Percentiles rank a stretch among this genome's conserved stretches.
phyloP scores from a whole-genome alignment of 1,140 invertebrate species.

The Papilio xuthus region DNA sequence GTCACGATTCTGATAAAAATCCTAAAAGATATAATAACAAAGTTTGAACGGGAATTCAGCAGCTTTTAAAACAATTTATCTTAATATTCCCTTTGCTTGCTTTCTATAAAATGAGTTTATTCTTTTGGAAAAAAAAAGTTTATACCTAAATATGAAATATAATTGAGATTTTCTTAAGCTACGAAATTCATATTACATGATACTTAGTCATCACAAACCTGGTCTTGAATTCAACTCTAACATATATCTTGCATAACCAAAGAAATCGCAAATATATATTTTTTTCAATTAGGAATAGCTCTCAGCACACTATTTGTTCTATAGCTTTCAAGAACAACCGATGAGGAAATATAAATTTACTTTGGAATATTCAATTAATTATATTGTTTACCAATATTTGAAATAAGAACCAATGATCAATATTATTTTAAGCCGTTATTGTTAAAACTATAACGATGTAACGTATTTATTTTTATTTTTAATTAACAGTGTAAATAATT shows the following conservation, averaged over 20 bases:
- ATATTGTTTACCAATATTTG: background rate
- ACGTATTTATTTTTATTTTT: background rate
- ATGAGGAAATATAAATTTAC: background rate
- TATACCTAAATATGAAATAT: background rate
- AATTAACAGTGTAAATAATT: background rate
- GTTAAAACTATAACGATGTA: background rate
- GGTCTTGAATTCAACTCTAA: background rate
- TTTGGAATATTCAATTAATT: background rate
- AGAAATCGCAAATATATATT: background rate
- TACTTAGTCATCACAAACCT: background rate
- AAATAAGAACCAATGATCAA: background rate
- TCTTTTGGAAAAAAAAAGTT: constrained; percentile 23
- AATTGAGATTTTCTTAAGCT: background rate
- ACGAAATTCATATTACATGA: background rate
- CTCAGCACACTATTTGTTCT: background rate
- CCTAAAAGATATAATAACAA: constrained; percentile 24
- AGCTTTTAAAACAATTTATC: constrained; percentile 28
- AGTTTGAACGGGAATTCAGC: constrained; percentile 20
- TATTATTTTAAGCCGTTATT: background rate
- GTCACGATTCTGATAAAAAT: constrained; percentile 25
- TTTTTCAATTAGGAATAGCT: background rate
- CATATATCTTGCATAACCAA: background rate
- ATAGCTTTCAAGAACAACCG: background rate
- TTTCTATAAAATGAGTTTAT: constrained; percentile 24
- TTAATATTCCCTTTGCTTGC: constrained; percentile 18